Conservation (phyloP, 2,797 vertebrate genomes). For the Yasuhikotakia modesta region DNA sequence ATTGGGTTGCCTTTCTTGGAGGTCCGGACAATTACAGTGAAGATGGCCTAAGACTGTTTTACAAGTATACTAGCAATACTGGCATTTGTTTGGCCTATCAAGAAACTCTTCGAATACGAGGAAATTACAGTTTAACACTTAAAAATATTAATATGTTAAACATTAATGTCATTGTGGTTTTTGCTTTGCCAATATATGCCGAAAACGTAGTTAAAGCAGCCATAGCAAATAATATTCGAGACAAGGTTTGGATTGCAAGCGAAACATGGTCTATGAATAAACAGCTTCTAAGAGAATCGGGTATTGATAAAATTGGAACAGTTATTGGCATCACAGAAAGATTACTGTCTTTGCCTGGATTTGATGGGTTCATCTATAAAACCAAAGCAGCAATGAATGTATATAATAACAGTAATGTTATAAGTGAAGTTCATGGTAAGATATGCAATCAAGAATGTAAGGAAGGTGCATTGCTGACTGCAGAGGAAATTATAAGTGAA, state of each 20-base stretch:
- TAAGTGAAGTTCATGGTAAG: not conserved
- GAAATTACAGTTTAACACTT: conserved; percentile 60
- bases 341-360: conserved; percentile 63
- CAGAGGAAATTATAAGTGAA: conserved; percentile 30
- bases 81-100: conserved; percentile 64
- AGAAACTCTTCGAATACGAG: conserved; percentile 54
- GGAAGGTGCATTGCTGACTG: conserved; percentile 51
- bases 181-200: conserved; percentile 52
- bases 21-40: conserved; percentile 74
- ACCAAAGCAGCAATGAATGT: not conserved
- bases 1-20: conserved; percentile 72
- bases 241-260: too few relatives aligned
- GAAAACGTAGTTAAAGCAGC: conserved; percentile 71
- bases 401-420: not conserved
- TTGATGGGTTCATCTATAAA: conserved; percentile 70
- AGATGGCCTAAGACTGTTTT: conserved; percentile 66
- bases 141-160: conserved; percentile 57
- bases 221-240: not conserved
- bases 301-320: conserved; percentile 72
- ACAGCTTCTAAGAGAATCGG: conserved; percentile 24
- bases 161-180: conserved; percentile 74
- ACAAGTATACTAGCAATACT: conserved; percentile 39
- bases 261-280: too few relatives aligned
- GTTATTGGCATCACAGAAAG: conserved; percentile 78
- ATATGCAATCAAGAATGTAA: conserved; percentile 73